Base-by-base conservation (phyloP, 2,113 vertebrate species). In the Oncorhynchus kisutch region DNA sequence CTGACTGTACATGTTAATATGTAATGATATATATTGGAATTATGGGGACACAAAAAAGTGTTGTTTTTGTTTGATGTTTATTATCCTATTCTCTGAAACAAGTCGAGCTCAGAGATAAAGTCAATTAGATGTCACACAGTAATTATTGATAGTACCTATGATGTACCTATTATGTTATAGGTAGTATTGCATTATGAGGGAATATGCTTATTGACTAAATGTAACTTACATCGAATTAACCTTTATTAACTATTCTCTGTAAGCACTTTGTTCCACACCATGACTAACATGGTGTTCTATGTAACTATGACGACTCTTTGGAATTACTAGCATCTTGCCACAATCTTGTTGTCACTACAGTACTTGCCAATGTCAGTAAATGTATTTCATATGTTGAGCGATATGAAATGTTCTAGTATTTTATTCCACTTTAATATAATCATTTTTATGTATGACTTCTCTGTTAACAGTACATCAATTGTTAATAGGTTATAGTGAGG, bases 211-310 rank as follows among this genome's bases (percentile, higher is more conserved):
- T 18, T 45, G 20, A 57, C 20, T 4, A 57, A 62, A 62, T 62
- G n/a, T n/a, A 62, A 62, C n/a, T n/a, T 62, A 62, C 59, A 62
- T 62, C 7, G n/a, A 62, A 24, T 62, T 8, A 62, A 14, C 14
- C 16, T 25, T n/a, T 18, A 68, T 18, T 39, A 34, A 68, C 31
- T 7, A 7, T 34, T 68, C 70, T 57, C 73, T 71, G 67, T 3
- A 84, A 79, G 85, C 85, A 85, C 85, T 86, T 88, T 86, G 64
- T 78, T 39, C 24, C 65, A 67, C 51, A 70, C 67, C 51, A 31
- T 81, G 74, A n/a, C 67, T 20, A 39, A 24, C 18, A 68, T 45
- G 27, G 29, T 68, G 29, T 68, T 22, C 59, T 22, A 9, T 62
- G 18, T 66, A 60, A 49, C 34, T 49, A 69, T 69, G 20, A 69